Percentiles rank a stretch among this genome's conserved stretches.
Conservation (phyloP, 2,888 invertebrate species). For the Actias luna region DNA sequence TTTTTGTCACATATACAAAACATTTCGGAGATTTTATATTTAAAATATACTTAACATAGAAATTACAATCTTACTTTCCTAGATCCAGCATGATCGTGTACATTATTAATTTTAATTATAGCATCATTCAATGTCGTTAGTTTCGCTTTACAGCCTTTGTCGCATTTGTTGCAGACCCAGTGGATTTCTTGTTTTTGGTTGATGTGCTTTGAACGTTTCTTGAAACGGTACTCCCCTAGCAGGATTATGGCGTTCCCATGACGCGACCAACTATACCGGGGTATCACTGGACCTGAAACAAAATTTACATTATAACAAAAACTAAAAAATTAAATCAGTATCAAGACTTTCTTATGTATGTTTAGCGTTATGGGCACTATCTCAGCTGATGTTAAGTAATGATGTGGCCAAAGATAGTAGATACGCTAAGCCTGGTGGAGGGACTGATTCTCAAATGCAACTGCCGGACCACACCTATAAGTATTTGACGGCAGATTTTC, state of each 20-base stretch:
- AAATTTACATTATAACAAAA: conserved; percentile 12
- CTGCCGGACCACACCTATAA: no score
- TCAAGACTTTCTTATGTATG: no score
- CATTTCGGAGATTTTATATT: not conserved
- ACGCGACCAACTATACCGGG: conserved; percentile 70
- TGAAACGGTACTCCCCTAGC: conserved; percentile 69
- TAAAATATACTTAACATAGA: not conserved
- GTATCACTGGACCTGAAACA: conserved; percentile 43
- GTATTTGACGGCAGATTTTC: no score
- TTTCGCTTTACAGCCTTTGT: conserved; percentile 72
- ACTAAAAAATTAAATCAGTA: not conserved
- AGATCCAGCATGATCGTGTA: conserved; percentile 58
- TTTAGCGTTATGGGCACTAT: no score
- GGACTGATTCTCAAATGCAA: no score
- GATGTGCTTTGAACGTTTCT: conserved; percentile 63
- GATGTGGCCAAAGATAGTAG: no score
- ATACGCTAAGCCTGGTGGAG: no score
- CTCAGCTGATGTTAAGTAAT: no score
- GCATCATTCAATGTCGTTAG: conserved; percentile 67
- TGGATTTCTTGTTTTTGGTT: conserved; percentile 68
- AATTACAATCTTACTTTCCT: conserved; percentile 33
- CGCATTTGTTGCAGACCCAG: conserved; percentile 74
- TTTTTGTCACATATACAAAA: not conserved
- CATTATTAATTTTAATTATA: conserved; percentile 63
- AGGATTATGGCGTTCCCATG: conserved; percentile 72